Evolutionary conservation across 2,888 invertebrate genomes (phyloP).

Genomic region (Digitonthophagus gazella): DNA sequence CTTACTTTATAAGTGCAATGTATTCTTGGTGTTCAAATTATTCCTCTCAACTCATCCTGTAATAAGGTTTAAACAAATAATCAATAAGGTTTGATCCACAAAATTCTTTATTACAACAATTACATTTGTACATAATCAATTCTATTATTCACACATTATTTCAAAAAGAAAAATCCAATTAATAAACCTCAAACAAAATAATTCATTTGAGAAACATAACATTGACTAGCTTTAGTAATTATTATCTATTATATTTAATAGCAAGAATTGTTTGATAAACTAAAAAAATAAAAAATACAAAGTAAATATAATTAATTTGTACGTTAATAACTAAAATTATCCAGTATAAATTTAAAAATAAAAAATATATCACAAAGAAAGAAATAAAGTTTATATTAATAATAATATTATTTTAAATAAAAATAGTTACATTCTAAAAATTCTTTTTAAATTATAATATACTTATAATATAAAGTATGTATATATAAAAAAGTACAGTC

Average conservation of each 20-base stretch:
- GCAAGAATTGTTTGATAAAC: no score
- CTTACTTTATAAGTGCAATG: no score
- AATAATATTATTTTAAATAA: not conserved
- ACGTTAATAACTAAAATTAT: not conserved
- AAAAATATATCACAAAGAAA: not conserved
- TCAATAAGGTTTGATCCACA: not conserved
- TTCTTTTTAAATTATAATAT: not conserved
- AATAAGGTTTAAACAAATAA: not conserved
- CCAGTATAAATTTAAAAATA: slow-evolving; percentile 21
- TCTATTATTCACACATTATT: no score
- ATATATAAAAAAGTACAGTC: no score
- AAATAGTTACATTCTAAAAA: no score
- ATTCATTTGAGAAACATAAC: not conserved
- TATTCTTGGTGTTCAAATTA: no score
- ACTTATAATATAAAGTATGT: not conserved
- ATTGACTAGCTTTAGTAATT: not conserved
- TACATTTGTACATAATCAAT: not conserved
- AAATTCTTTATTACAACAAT: not conserved
- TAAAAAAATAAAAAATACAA: not conserved
- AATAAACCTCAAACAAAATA: not conserved
- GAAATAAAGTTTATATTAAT: not conserved
- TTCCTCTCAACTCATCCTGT: no score
- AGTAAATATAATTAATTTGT: not conserved
- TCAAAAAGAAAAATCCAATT: no score
- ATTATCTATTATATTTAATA: not conserved